Base-by-base conservation (phyloP, 2,888 invertebrate species). In the Augiades crinisus region DNA sequence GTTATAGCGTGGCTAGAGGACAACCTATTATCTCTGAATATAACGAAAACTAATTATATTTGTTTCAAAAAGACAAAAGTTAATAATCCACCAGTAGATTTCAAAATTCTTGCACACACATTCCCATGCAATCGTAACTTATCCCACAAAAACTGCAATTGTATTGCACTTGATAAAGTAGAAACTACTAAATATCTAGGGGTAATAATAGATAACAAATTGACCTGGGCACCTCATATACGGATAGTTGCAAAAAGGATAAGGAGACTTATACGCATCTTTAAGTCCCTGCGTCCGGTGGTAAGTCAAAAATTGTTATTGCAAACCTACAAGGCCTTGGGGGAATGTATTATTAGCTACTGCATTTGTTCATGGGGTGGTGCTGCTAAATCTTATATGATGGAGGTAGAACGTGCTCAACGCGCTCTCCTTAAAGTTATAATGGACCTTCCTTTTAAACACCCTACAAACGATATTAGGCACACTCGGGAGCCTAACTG, bases 331-430 rank as follows among this genome's bases (percentile, higher is more conserved):
- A 22, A 45, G 7, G 34, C 30, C 31, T 30, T 49, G 12, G 51
- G 36, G 17, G 43, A 53, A 49, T 54, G 51, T 27, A 34, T 50
- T 33, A 10, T 53, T 14, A 36, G 44, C 3, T 53, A 53, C 34
- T 58, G 54, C 27, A 45, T 60, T 14, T 14, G 52, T 1, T 27
- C 44, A 22, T 57, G 53, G 55, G 56, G 59, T 49, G 60, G 60
- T 17, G 54, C 63, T 7, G 24, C 16, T 10, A 55, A 54, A 38
- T 49, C 50, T 5, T 40, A 31, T 13, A 44, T 54, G 12, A 10
- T 56, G 3, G 33, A 46, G 8, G 6, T 55, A 5, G 55, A 55
- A 40, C 44, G 49, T 16, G 44, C 55, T 3, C 57, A 59, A 30
- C 33, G 58, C 33, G 21, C 47, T 8, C 30, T 58, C 2, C 12